phyloP scores from a whole-genome alignment of 2,888 invertebrate genomes.

The Plagiodera versicolora region DNA sequence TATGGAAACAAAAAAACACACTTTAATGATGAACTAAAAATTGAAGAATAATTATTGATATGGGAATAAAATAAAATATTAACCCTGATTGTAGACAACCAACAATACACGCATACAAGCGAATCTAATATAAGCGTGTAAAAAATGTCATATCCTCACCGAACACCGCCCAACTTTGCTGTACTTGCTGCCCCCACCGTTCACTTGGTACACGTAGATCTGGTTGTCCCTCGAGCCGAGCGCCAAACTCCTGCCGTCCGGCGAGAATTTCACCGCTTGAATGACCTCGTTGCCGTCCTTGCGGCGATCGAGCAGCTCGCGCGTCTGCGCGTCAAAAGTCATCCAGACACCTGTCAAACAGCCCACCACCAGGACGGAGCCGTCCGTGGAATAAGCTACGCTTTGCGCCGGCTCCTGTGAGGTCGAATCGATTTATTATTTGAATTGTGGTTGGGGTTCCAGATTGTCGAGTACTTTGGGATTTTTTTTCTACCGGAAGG shows the following conservation, averaged over 20 bases:
- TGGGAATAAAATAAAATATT: no score
- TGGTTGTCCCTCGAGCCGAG: slow-evolving; percentile 87
- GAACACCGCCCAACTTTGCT: slow-evolving; percentile 81
- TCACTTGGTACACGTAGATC: slow-evolving; percentile 86
- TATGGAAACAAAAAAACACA: no score
- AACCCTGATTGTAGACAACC: no score
- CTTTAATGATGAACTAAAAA: no score
- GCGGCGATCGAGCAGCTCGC: slow-evolving; percentile 70
- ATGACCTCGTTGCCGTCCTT: slow-evolving; percentile 71
- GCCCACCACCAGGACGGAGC: slow-evolving; percentile 76
- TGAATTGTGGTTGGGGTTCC: no score
- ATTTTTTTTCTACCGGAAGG: no score
- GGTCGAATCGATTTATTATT: no score
- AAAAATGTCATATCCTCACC: no score
- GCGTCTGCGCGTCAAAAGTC: slow-evolving; percentile 76
- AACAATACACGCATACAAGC: no score
- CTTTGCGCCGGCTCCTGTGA: slow-evolving; percentile 86
- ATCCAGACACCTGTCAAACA: slow-evolving; percentile 80
- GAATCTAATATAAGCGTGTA: no score
- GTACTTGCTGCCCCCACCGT: slow-evolving; percentile 72
- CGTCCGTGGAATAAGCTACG: slow-evolving; percentile 78
- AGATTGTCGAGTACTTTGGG: no score
- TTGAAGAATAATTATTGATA: no score
- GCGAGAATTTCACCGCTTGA: slow-evolving; percentile 76
- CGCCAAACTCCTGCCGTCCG: slow-evolving; percentile 79